Evolutionary conservation across 2,113 vertebrate genomes (phyloP).

Genomic region (Plestiodon gilberti): DNA sequence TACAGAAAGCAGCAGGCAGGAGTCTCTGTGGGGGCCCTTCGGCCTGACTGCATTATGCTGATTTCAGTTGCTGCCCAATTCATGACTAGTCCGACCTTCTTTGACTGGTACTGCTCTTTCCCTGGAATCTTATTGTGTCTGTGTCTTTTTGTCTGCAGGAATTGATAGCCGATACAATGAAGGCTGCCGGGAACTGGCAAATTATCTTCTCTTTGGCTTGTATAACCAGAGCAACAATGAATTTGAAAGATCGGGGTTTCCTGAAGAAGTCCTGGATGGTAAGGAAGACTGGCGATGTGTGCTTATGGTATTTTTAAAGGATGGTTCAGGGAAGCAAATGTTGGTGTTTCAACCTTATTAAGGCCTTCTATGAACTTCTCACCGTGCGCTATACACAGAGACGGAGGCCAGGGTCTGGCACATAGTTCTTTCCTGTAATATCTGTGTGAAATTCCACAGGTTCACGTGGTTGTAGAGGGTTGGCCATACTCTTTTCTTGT

Average conservation of each 20-base stretch:
- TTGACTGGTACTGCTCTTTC: too few species aligned
- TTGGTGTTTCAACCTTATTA: neutral
- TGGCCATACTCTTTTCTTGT: too few species aligned
- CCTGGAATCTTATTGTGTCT: too few species aligned
- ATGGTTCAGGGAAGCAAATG: too few species aligned
- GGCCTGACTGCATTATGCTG: too few species aligned
- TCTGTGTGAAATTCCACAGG: neutral
- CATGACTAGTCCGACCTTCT: too few species aligned
- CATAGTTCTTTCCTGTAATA: too few species aligned
- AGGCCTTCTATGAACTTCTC: neutral
- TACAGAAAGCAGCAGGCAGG: too few species aligned
- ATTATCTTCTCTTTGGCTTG: conserved; percentile 93
- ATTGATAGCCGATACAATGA: conserved; percentile 97
- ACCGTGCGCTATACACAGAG: neutral
- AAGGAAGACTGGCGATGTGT: conserved; percentile 45
- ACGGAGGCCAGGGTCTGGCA: too few species aligned
- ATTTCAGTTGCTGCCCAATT: neutral
- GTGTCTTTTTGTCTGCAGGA: conserved; percentile 74
- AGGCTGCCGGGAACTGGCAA: conserved; percentile 93
- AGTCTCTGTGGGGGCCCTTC: too few species aligned
- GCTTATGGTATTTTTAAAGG: neutral
- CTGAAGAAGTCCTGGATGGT: conserved; percentile 96
- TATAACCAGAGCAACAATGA: conserved; percentile 85
- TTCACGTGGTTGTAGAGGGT: neutral
- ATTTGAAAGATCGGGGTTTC: conserved; percentile 85